A percentile compares a stretch with the other conserved stretches of the same genome.
phyloP scores from a whole-genome alignment of 2,888 invertebrate species.

The Parochlus steinenii region DNA sequence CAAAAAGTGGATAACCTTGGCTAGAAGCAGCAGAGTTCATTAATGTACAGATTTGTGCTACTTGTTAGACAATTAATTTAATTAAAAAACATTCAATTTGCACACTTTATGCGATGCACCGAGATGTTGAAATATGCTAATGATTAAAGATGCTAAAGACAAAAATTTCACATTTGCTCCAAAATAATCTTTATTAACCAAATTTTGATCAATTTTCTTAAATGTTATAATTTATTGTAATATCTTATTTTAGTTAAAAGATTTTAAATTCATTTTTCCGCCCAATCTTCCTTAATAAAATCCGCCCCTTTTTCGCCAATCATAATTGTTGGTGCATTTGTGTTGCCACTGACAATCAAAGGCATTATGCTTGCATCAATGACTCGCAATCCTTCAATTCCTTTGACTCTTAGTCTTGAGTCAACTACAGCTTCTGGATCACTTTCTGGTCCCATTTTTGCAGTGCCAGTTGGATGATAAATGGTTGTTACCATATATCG shows the following conservation, averaged over 20 bases:
- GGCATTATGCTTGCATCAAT: conserved; percentile 54
- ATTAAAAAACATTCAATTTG: too few species aligned
- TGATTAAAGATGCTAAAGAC: too few species aligned
- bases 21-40: too few species aligned
- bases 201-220: too few species aligned
- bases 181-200: too few species aligned
- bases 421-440: conserved; percentile 37
- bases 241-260: not conserved
- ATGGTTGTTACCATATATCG: conserved; percentile 61
- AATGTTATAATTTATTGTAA: too few species aligned
- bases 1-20: too few species aligned
- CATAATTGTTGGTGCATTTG: conserved; percentile 44
- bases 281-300: conserved; percentile 41
- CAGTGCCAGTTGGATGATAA: conserved; percentile 53
- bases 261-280: conserved; percentile 21
- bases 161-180: too few species aligned
- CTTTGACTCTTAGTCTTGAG: conserved; percentile 36
- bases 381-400: conserved; percentile 36
- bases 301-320: conserved; percentile 48
- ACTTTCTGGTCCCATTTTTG: conserved; percentile 39
- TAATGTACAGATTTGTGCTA: too few species aligned
- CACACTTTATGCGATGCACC: too few species aligned
- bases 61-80: too few species aligned
- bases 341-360: conserved; percentile 40
- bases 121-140: too few species aligned